Conservation (phyloP, 2,797 vertebrate species). For the Peromyscus nudipes region DNA sequence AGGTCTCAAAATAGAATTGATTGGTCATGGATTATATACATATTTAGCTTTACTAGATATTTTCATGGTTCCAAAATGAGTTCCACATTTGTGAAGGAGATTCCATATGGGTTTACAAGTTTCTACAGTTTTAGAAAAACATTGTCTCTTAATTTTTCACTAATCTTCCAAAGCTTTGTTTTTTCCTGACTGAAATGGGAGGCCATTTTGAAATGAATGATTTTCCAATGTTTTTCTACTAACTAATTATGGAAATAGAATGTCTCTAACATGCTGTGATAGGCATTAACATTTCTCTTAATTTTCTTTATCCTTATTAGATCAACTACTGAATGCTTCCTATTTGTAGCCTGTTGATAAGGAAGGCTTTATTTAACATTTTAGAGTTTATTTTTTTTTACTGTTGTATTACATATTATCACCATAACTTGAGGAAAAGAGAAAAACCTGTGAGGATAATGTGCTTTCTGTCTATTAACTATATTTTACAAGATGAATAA, state of each 20-base stretch:
- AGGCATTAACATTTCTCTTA: constrained; percentile 10
- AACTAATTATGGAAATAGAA: constrained; percentile 54
- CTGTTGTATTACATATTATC: constrained; percentile 6
- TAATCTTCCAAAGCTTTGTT: neutral
- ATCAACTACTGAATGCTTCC: neutral
- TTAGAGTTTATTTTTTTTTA: neutral
- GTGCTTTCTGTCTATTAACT: neutral
- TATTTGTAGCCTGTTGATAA: neutral
- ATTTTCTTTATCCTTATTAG: neutral
- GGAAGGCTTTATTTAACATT: constrained; percentile 20
- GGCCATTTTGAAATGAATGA: constrained; percentile 23
- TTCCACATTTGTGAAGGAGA: neutral
- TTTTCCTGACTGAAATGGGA: constrained; percentile 42
- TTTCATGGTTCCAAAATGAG: constrained; percentile 30
- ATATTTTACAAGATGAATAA: constrained; percentile 26
- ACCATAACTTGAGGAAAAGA: constrained; percentile 2
- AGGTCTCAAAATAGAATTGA: neutral
- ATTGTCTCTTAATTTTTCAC: constrained; percentile 22
- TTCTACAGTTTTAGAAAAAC: constrained; percentile 46
- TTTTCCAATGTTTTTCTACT: constrained; percentile 46
- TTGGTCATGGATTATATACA: neutral
- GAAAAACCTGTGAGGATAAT: neutral
- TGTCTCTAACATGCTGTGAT: constrained; percentile 31
- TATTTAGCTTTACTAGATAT: neutral
- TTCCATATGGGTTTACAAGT: neutral